Conservation (phyloP, 2,797 vertebrate genomes). For the Acanthis flammea region DNA sequence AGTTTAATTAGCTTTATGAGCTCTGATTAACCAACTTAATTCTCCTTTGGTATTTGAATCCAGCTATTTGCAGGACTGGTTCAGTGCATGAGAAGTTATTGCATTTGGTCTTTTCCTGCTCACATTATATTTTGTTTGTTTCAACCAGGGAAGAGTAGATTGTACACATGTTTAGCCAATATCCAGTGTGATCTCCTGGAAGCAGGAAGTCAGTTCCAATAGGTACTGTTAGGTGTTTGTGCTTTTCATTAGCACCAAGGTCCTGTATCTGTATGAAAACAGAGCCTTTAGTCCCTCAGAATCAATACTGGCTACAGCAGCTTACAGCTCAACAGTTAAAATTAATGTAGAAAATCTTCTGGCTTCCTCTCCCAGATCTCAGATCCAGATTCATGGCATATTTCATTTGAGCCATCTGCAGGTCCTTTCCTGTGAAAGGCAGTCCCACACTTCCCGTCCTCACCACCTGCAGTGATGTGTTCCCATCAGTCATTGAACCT, state of each 20-base stretch:
- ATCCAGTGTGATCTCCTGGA: neutral
- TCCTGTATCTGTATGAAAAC: neutral
- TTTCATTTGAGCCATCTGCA: neutral
- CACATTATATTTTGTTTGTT: neutral
- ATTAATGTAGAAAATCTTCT: neutral
- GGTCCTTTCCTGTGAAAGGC: neutral
- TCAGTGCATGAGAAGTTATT: neutral
- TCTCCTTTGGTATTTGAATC: neutral
- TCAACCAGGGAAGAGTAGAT: neutral
- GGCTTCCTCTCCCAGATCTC: neutral
- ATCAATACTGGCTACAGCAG: neutral
- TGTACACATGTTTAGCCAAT: neutral
- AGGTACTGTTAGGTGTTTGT: neutral
- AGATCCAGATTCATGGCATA: neutral
- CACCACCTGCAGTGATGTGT: neutral
- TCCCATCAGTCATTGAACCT: neutral
- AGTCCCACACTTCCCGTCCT: neutral
- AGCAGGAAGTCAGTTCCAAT: neutral
- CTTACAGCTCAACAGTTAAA: neutral
- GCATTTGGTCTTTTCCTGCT: neutral
- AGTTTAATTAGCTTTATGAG: neutral
- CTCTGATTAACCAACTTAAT: neutral
- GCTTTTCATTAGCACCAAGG: neutral
- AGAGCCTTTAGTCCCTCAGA: neutral
- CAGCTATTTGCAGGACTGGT: neutral